phyloP scores from a whole-genome alignment of 1,140 invertebrate genomes.

The Papilio polytes region DNA sequence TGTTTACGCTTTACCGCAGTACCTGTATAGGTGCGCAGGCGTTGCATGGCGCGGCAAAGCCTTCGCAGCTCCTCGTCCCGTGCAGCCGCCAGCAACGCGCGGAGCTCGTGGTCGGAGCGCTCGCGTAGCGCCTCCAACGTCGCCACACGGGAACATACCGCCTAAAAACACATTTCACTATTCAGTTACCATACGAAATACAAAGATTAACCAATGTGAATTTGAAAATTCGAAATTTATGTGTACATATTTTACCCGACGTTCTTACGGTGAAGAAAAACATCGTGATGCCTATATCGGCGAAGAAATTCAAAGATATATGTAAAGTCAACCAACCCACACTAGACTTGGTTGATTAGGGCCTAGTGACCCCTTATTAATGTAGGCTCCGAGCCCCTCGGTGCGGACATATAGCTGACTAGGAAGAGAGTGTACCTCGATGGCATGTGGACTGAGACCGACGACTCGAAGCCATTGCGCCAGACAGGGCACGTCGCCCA shows the following conservation, averaged over 20 bases:
- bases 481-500: conserved; percentile 89
- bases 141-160: conserved; percentile 80
- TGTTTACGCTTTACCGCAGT: neutral
- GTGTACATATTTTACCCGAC: too few species aligned
- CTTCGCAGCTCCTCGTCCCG: conserved; percentile 91
- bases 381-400: too few species aligned
- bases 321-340: too few species aligned
- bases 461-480: conserved; percentile 96
- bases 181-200: too few species aligned
- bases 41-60: conserved; percentile 92
- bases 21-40: conserved; percentile 94
- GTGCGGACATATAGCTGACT: too few species aligned
- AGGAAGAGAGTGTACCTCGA: conserved; percentile 83
- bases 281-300: too few species aligned
- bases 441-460: conserved; percentile 89
- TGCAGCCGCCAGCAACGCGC: conserved; percentile 87
- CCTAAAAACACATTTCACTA: conserved; percentile 48
- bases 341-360: too few species aligned
- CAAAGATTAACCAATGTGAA: too few species aligned
- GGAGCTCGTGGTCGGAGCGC: conserved; percentile 92
- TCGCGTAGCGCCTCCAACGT: conserved; percentile 92
- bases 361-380: too few species aligned
- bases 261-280: too few species aligned
- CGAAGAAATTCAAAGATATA: too few species aligned
- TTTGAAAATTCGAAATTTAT: too few species aligned